phyloP scores from a whole-genome alignment of 2,888 invertebrate species.

The Phalera bucephala region DNA sequence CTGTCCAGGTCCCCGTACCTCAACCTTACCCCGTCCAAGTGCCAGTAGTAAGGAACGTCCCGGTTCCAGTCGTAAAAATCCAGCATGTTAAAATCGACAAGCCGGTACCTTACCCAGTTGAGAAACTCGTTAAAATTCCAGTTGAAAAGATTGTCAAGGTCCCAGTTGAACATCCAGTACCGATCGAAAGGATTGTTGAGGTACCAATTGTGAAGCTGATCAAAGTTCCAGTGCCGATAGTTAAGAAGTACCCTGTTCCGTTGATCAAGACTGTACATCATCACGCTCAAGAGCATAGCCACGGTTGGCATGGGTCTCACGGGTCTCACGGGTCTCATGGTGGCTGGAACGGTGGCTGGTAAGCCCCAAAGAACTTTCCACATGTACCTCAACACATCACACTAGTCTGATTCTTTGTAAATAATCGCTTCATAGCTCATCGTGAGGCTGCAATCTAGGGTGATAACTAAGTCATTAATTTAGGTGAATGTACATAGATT shows the following conservation, averaged over 20 bases:
- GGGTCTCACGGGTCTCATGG: not conserved
- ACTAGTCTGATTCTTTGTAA: constrained; percentile 69
- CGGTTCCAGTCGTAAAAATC: constrained; percentile 81
- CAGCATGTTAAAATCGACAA: constrained; percentile 82
- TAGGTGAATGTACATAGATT: constrained; percentile 51
- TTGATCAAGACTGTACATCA: constrained; percentile 74
- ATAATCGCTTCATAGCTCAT: constrained; percentile 74
- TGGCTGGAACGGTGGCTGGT: not conserved
- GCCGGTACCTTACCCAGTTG: constrained; percentile 83
- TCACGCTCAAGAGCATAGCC: constrained; percentile 52
- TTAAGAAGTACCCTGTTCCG: constrained; percentile 70
- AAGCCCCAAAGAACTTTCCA: not conserved
- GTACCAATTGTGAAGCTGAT: constrained; percentile 81
- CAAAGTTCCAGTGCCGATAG: constrained; percentile 68
- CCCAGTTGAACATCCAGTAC: constrained; percentile 80
- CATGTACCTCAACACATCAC: constrained; percentile 36
- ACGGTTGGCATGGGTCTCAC: constrained; percentile 18
- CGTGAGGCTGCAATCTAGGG: constrained; percentile 79
- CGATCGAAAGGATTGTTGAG: constrained; percentile 75
- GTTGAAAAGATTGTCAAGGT: constrained; percentile 82
- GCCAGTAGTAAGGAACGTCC: constrained; percentile 78
- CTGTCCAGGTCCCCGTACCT: constrained; percentile 79
- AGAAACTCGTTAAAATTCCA: constrained; percentile 83
- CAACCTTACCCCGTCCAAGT: constrained; percentile 84
- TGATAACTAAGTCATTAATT: constrained; percentile 82